phyloP scores from a whole-genome alignment of 1,140 invertebrate genomes.

The Adoxophyes honmai region DNA sequence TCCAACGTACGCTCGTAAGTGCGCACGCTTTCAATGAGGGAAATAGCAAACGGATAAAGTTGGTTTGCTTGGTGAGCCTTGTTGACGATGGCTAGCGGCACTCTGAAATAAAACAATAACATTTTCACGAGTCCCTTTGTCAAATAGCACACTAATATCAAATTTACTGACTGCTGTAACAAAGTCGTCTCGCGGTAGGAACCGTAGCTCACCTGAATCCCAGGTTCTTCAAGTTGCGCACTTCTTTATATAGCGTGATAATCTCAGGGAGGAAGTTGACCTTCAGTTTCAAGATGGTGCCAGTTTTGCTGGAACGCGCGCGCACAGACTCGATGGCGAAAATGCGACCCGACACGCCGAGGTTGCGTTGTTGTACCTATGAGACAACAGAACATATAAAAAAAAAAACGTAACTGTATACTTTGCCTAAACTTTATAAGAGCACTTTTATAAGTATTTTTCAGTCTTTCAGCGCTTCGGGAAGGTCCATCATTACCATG shows the following conservation, averaged over 20 bases:
- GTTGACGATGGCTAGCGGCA: constrained; percentile 98
- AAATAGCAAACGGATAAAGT: constrained; percentile 99
- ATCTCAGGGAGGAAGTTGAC: constrained; percentile 99
- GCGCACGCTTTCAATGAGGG: constrained; percentile 97
- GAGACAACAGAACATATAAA: constrained; percentile 12
- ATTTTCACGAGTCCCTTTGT: no score
- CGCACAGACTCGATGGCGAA: constrained; percentile 95
- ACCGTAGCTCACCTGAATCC: constrained; percentile 88
- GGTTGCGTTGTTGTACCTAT: constrained; percentile 93
- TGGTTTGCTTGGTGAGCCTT: constrained; percentile 99
- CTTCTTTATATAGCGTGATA: constrained; percentile 98
- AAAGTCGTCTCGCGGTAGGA: no score
- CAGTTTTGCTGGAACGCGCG: constrained; percentile 89
- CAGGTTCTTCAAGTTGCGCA: constrained; percentile 96
- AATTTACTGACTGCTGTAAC: no score
- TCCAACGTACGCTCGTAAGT: constrained; percentile 98
- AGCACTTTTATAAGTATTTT: no score
- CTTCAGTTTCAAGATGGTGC: constrained; percentile 93
- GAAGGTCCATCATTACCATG: no score
- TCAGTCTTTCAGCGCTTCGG: no score
- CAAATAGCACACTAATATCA: no score
- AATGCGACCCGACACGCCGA: constrained; percentile 95
- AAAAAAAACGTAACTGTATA: no score
- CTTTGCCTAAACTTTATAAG: no score
- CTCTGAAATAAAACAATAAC: constrained; percentile 77